Evolutionary conservation across 2,113 vertebrate genomes (phyloP).

Genomic region (Heterotis niloticus): DNA sequence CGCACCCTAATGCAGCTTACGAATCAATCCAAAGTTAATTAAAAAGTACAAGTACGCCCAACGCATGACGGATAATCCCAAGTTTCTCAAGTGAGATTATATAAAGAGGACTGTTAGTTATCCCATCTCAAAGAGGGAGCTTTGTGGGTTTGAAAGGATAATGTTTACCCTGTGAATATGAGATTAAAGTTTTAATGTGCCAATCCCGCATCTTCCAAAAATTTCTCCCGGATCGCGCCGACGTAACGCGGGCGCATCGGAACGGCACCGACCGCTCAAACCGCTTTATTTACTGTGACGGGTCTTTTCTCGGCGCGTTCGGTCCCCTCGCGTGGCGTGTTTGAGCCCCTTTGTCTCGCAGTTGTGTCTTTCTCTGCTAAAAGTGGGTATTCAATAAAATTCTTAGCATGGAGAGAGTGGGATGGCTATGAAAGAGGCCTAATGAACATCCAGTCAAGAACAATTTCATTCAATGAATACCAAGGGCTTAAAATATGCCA

Average conservation of each 20-base stretch:
- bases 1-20: not conserved
- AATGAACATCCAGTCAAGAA: constrained; percentile 34
- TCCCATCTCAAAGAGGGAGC: not conserved
- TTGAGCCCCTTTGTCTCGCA: not conserved
- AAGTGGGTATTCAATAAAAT: not conserved
- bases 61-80: constrained; percentile 6
- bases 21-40: not conserved
- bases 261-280: not conserved
- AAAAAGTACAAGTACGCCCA: not conserved
- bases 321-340: not conserved
- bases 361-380: not conserved
- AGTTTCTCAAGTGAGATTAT: constrained; percentile 6
- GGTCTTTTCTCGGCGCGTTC: not conserved
- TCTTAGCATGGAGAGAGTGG: not conserved
- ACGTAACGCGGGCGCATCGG: no score
- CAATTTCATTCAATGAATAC: constrained; percentile 27
- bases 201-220: not conserved
- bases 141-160: constrained; percentile 10
- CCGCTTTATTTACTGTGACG: not conserved
- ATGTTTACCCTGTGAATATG: not conserved
- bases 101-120: not conserved
- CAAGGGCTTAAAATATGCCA: constrained; percentile 14
- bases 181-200: constrained; percentile 14
- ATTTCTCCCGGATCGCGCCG: no score
- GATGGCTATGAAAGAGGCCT: constrained; percentile 30